Evolutionary conservation across 2,113 vertebrate species (phyloP).

Genomic region (Lota lota): DNA sequence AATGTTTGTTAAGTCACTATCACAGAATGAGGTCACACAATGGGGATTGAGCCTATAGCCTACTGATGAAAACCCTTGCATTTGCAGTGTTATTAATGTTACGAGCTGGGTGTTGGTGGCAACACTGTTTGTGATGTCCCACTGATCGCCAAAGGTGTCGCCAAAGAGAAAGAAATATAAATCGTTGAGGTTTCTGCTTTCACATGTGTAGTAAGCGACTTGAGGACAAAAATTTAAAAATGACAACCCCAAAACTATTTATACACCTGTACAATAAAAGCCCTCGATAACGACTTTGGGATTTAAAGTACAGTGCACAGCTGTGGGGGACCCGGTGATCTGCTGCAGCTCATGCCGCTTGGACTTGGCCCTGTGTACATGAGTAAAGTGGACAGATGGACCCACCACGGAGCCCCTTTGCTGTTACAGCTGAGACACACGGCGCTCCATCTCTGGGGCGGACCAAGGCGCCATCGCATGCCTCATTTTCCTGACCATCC

Average conservation of each 20-base stretch:
- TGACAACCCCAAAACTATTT: background rate
- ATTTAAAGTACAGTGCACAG: slow-evolving; percentile 8
- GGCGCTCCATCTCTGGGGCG: slow-evolving; percentile 44
- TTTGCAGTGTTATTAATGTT: too few species aligned
- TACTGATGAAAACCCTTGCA: too few species aligned
- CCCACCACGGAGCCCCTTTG: slow-evolving; percentile 57
- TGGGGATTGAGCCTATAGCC: too few species aligned
- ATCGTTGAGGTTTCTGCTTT: too few species aligned
- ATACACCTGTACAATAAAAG: slow-evolving; percentile 20
- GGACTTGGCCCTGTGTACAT: slow-evolving; percentile 41
- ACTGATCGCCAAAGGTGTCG: too few species aligned
- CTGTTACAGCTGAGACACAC: slow-evolving; percentile 63
- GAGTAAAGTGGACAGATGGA: slow-evolving; percentile 55
- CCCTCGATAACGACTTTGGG: slow-evolving; percentile 3
- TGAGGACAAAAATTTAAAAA: too few species aligned
- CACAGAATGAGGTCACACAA: too few species aligned
- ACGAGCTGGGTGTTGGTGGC: too few species aligned
- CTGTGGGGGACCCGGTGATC: slow-evolving; percentile 24
- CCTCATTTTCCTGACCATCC: slow-evolving; percentile 47
- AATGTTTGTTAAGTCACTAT: too few species aligned
- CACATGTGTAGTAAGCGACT: too few species aligned
- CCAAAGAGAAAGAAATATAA: too few species aligned
- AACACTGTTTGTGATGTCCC: too few species aligned
- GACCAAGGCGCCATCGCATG: slow-evolving; percentile 22
- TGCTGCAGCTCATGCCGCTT: slow-evolving; percentile 20